Evolutionary conservation across 2,888 invertebrate genomes (phyloP).

Genomic region (Cyclophora punctaria): DNA sequence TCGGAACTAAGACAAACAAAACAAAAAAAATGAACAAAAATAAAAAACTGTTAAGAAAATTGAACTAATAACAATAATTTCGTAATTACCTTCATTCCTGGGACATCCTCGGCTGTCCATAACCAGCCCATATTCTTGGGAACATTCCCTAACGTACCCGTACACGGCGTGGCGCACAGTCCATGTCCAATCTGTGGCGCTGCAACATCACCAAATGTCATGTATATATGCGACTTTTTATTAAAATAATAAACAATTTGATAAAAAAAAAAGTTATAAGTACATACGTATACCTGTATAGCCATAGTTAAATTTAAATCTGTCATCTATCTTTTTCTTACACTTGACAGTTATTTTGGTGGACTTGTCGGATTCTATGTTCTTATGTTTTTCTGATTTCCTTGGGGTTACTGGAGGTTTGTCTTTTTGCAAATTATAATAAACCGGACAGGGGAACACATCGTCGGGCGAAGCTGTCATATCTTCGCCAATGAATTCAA

Average conservation of each 20-base stretch:
- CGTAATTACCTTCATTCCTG: conserved; percentile 53
- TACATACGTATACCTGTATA: conserved; percentile 71
- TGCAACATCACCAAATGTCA: conserved; percentile 18
- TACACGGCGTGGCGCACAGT: conserved; percentile 48
- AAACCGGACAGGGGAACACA: conserved; percentile 59
- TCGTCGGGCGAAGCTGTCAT: conserved; percentile 23
- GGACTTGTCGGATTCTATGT: conserved; percentile 20
- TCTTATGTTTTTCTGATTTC: conserved; percentile 40
- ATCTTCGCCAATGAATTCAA: conserved; percentile 50
- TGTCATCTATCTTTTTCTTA: conserved; percentile 37
- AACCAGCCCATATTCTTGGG: conserved; percentile 71
- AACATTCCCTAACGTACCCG: conserved; percentile 42
- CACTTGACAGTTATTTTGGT: too few relatives aligned
- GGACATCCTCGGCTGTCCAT: conserved; percentile 58
- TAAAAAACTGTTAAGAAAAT: conserved; percentile 10
- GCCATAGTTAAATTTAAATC: conserved; percentile 64
- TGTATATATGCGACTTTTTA: too few relatives aligned
- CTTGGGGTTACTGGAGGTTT: conserved; percentile 26
- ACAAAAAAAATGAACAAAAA: conserved; percentile 20
- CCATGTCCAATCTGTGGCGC: conserved; percentile 65
- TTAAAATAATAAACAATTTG: conserved; percentile 7
- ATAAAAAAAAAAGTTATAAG: conserved; percentile 9
- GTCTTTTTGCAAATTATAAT: conserved; percentile 42
- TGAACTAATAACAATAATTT: not conserved
- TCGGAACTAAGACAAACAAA: conserved; percentile 53